Conservation (phyloP, 2,888 invertebrate species). For the Keiferia lycopersicella region DNA sequence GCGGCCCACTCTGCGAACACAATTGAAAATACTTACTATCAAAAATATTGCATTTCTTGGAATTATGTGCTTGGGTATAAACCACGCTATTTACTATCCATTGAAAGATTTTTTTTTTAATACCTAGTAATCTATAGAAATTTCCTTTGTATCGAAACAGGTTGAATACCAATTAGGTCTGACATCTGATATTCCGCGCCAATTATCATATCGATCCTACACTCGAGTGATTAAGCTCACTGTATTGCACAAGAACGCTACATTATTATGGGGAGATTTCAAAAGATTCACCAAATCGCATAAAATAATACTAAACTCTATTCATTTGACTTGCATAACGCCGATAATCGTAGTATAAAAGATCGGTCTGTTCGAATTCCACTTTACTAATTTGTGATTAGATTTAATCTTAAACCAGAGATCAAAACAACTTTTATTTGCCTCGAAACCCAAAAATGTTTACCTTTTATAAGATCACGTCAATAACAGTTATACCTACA, state of each 20-base stretch:
- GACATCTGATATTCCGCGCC: too few species aligned
- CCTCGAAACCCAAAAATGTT: background rate
- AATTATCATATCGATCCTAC: too few species aligned
- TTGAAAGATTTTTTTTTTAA: too few species aligned
- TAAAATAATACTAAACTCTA: slow-evolving; percentile 13
- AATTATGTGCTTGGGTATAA: background rate
- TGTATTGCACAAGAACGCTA: background rate
- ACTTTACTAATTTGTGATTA: slow-evolving; percentile 25
- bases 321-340: slow-evolving; percentile 10
- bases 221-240: too few species aligned
- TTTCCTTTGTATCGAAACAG: too few species aligned
- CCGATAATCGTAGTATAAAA: background rate
- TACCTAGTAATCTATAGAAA: too few species aligned
- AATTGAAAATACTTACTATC: background rate
- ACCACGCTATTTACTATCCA: too few species aligned
- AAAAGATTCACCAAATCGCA: background rate
- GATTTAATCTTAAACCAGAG: background rate
- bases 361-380: slow-evolving; percentile 20
- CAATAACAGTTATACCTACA: too few species aligned
- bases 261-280: background rate
- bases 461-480: too few species aligned
- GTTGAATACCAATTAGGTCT: too few species aligned
- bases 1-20: slow-evolving; percentile 49
- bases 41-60: background rate
- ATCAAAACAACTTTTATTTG: background rate